phyloP scores from a whole-genome alignment of 2,113 vertebrate genomes.

The Corapipo altera region DNA sequence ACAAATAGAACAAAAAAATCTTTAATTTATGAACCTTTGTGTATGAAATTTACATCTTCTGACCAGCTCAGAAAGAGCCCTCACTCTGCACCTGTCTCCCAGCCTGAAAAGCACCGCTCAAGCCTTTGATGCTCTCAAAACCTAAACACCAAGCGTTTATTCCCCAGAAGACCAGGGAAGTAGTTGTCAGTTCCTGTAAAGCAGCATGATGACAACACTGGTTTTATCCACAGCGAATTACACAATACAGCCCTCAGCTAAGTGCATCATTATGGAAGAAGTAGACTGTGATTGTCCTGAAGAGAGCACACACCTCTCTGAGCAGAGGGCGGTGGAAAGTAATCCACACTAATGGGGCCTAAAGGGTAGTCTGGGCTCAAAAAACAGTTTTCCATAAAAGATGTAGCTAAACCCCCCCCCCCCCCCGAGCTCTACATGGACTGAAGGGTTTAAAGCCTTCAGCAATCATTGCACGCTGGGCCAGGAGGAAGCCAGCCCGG shows the following conservation, averaged over 20 bases:
- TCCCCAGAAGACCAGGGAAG: background rate
- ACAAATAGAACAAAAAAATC: background rate
- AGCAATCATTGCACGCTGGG: accelerated
- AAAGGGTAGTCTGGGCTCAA: background rate
- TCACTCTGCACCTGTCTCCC: background rate
- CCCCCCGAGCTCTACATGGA: accelerated
- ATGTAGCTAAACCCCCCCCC: background rate
- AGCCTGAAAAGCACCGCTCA: background rate
- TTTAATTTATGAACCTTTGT: background rate
- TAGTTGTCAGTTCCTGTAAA: background rate
- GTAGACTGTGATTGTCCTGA: accelerated
- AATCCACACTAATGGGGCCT: accelerated
- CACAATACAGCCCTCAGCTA: background rate
- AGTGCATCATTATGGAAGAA: background rate
- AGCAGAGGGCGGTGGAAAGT: accelerated
- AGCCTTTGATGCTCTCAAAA: background rate
- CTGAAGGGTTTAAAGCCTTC: background rate
- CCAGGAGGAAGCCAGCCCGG: background rate
- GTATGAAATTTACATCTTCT: background rate
- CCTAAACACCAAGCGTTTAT: background rate
- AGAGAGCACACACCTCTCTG: accelerated
- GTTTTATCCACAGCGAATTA: background rate
- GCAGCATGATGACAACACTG: background rate
- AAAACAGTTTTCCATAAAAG: background rate
- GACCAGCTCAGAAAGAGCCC: background rate